phyloP scores from a whole-genome alignment of 2,797 vertebrate species.

The Clarias platycephalus region DNA sequence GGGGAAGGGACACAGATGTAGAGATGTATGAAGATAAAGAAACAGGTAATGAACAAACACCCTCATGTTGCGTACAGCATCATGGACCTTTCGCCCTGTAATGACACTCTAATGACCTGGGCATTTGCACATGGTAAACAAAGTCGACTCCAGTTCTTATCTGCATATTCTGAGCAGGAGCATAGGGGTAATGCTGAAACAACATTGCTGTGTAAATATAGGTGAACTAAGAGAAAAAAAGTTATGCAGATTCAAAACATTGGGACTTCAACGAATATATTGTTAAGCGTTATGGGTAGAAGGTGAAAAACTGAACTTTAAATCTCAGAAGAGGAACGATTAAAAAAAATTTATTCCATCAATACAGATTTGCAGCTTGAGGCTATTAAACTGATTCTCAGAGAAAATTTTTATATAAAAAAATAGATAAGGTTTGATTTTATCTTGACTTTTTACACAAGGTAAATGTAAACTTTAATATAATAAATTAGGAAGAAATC shows the following conservation, averaged over 20 bases:
- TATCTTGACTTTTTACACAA: background rate
- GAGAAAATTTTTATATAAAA: background rate
- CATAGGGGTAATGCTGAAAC: conserved; percentile 14
- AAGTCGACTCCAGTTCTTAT: conserved; percentile 10
- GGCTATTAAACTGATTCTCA: background rate
- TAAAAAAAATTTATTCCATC: background rate
- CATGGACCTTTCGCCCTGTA: conserved; percentile 3
- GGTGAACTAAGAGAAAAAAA: background rate
- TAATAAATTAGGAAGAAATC: background rate
- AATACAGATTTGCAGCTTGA: background rate
- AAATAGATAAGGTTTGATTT: background rate
- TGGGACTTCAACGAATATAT: background rate
- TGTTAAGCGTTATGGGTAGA: background rate
- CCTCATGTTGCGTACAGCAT: conserved; percentile 4
- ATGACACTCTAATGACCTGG: conserved; percentile 9
- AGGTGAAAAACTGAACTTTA: background rate
- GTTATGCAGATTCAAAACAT: background rate
- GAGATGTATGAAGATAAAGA: background rate
- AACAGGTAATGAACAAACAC: background rate
- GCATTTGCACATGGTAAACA: conserved; percentile 6
- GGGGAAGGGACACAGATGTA: conserved; percentile 11
- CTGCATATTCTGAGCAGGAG: conserved; percentile 1
- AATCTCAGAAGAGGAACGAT: background rate
- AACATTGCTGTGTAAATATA: conserved; percentile 20
- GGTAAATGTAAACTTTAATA: background rate